A percentile compares a stretch with the other conserved stretches of the same genome.
Conservation (phyloP, 1,140 invertebrate species). For the Neuroterus valhalla region DNA sequence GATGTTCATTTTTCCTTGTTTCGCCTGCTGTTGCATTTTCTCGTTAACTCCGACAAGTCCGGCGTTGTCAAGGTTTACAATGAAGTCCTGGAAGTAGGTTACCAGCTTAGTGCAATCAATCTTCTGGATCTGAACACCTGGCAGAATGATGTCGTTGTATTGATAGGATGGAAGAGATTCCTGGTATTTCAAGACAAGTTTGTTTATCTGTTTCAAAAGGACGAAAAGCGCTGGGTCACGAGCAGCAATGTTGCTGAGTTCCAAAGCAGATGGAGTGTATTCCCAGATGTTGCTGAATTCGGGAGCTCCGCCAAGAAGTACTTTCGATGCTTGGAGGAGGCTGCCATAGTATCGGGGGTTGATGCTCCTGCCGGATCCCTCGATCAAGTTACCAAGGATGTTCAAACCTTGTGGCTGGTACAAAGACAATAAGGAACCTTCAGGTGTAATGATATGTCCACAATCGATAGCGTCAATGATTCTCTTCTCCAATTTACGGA, state of each 20-base stretch:
- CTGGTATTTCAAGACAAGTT: conserved; percentile 75
- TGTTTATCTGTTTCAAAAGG: conserved; percentile 73
- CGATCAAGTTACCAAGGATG: conserved; percentile 74
- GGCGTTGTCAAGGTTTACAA: conserved; percentile 76
- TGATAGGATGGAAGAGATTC: conserved; percentile 78
- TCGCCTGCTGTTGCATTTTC: conserved; percentile 36
- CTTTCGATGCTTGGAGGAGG: conserved; percentile 76
- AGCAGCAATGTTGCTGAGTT: conserved; percentile 70
- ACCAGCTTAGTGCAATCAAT: conserved; percentile 78
- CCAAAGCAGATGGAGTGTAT: conserved; percentile 72
- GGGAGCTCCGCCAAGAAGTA: conserved; percentile 75
- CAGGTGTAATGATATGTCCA: conserved; percentile 77
- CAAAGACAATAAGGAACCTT: conserved; percentile 66
- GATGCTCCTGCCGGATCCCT: conserved; percentile 69
- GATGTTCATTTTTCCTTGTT: conserved; percentile 60
- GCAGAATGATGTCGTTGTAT: conserved; percentile 77
- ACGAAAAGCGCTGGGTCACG: conserved; percentile 77
- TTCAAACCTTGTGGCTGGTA: conserved; percentile 71
- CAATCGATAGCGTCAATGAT: conserved; percentile 80
- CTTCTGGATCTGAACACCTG: conserved; percentile 79
- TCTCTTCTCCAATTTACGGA: conserved; percentile 77
- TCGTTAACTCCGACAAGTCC: conserved; percentile 49
- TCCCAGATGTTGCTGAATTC: conserved; percentile 64
- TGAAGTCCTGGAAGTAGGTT: conserved; percentile 78
- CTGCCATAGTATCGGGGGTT: conserved; percentile 77